Conservation (phyloP, 2,113 vertebrate genomes). For the Stegastes partitus region DNA sequence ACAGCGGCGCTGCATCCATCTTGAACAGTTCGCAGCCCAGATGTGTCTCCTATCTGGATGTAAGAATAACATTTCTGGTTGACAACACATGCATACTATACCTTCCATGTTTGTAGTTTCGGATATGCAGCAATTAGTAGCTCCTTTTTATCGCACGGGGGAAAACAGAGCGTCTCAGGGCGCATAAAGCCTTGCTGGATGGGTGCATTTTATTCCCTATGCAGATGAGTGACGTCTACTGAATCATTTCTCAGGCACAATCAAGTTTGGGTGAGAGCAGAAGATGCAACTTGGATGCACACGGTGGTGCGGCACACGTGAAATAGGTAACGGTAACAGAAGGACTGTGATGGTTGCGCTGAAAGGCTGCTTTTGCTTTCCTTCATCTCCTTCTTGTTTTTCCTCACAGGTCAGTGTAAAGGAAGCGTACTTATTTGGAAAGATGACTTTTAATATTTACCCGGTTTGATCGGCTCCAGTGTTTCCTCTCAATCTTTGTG, state of each 20-base stretch:
- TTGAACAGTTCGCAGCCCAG: constrained; percentile 70
- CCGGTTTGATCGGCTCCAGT: constrained; percentile 28
- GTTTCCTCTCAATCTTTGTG: constrained; percentile 19
- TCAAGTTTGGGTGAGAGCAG: constrained; percentile 80
- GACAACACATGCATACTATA: constrained; percentile 68
- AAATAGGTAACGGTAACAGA: constrained; percentile 55
- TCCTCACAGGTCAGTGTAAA: no score
- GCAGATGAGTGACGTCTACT: constrained; percentile 83
- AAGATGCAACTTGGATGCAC: constrained; percentile 58
- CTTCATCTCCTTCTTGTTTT: background rate
- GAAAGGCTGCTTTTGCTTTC: background rate
- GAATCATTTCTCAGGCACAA: constrained; percentile 74
- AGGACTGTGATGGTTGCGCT: constrained; percentile 2
- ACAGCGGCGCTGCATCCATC: constrained; percentile 79
- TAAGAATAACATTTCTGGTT: constrained; percentile 39
- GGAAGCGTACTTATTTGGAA: background rate
- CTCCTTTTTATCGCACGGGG: constrained; percentile 25
- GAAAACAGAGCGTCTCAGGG: constrained; percentile 30
- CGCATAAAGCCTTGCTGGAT: constrained; percentile 57
- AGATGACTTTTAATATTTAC: constrained; percentile 50
- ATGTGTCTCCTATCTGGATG: constrained; percentile 54
- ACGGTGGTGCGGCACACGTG: constrained; percentile 24
- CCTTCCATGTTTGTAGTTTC: constrained; percentile 80
- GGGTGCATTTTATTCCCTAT: constrained; percentile 80
- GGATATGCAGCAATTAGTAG: constrained; percentile 50